Base-by-base conservation (phyloP, 1,140 invertebrate species). In the Penaeus vannamei region DNA sequence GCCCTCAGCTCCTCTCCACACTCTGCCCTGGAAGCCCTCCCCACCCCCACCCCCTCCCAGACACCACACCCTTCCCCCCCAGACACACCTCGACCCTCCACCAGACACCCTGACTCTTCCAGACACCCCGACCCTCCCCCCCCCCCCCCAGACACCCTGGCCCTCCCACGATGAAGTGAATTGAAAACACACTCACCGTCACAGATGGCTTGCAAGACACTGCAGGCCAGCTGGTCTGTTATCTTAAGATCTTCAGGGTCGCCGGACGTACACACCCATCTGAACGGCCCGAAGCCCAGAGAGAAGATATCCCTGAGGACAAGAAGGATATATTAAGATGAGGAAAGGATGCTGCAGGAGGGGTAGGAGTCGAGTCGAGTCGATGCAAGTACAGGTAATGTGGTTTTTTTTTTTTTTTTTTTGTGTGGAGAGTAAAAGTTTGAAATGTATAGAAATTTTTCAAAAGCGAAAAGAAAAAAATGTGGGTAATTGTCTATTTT, bases 271-370 rank as follows among this genome's bases (percentile, higher is more conserved):
- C 95, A 96, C 19, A 96, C 94, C 95, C 95, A 96, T 61, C 95
- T 95, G 92, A 96, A 96, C 4, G 95, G 95, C n/a, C 95, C 95
- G 92, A 96, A 96, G 23, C 95, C 95, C 62, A 96, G 92, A 3
- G 95, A 95, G 92, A 96, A 96, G 83, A 96, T 95, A 91, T 96
- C 95, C 12, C 94, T 95, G 90, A n/a, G 92, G 92, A 91, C 87
- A 80, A 91, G 88, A 42, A 7, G 36, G 36, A 4, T 42, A 42
- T 42, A 42, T 4, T 4, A 42, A 7, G 36, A 0, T 42, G 36
- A 42, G 36, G 36, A 42, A 42, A 42, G 36, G 36, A 42, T 42
- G 0, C 1, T 42, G 36, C 4, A 42, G 36, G 36, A 42, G 36
- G 36, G 4, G 4, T 42, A 5, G 36, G 36, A 42, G 36, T 42